These are phyloP conservation scores for Carettochelys insculpta DNA, from an alignment of 2,113 vertebrate species.

Conservation along the genomic window DNA sequence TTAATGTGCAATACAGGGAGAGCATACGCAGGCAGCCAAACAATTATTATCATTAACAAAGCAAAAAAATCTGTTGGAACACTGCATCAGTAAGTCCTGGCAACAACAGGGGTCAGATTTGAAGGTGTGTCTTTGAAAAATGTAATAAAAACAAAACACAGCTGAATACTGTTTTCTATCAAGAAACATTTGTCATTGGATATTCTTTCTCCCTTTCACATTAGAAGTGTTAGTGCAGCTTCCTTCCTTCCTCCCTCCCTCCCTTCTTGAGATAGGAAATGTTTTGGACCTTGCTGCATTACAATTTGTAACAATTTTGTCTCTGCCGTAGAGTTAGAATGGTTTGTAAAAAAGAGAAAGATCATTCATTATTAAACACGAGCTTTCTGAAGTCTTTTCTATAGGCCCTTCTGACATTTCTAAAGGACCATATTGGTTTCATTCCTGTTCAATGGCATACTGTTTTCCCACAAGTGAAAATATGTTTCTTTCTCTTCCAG, in stretches of 20 bases:
- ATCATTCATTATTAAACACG: neutral
- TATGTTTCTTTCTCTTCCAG: neutral
- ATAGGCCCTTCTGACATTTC: neutral
- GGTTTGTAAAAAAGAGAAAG: neutral
- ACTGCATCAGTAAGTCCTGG: no score
- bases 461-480: neutral
- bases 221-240: neutral
- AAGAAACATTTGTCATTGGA: neutral
- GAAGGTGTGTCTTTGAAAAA: neutral
- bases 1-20: no score
- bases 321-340: neutral
- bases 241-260: slow-evolving; percentile 15
- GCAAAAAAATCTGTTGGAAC: no score
- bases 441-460: neutral
- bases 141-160: rapidly evolving
- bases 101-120: neutral
- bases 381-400: neutral
- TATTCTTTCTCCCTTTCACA: neutral
- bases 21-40: no score
- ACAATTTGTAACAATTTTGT: slow-evolving; percentile 11
- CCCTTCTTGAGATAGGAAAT: neutral
- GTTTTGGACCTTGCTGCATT: neutral
- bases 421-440: neutral
- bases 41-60: no score
- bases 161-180: neutral